Base-by-base conservation (phyloP, 2,113 vertebrate genomes). In the Oryzias woworae region DNA sequence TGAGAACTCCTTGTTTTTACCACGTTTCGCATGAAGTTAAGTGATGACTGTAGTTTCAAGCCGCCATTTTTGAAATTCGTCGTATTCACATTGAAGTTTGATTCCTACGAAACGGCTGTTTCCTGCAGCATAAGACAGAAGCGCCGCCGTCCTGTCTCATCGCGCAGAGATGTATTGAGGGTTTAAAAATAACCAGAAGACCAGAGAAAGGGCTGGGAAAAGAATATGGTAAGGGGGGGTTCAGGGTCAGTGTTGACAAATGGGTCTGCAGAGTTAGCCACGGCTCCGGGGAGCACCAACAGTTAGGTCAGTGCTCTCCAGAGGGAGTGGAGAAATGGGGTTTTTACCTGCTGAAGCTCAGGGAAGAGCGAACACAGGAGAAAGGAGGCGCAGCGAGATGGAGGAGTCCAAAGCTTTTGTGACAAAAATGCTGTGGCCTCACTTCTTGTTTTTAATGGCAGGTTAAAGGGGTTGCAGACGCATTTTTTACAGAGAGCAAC, bases 241-340 rank as follows among this genome's bases (percentile, higher is more conserved):
- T 90, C 81, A 84, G 88, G 90, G 90, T 89, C 87, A 86, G 70
- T 85, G 31, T 88, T 92, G 91, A 93, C 86, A 91, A 92, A 91
- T 90, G 86, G 87, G 89, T 84, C 87, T 82, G 74, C 71, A 14
- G 85, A 83, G 83, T 85, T 84, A 81, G 81, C 73, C 13, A 28
- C 60, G 78, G 65, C 88, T 85, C 85, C 61, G 55, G 89, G 87
- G 90, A 91, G 66, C 74, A 60, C 75, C 73, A 18, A 41, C 85
- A 90, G 89, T 88, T 91, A 89, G 92, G 90, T 91, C 87, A 87
- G 74, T 15, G 28, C 57, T 86, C 86, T 86, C 90, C 59, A 22
- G 81, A 69, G 85, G 71, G 62, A 69, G 53, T 20, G 17, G 43
- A 76, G 80, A 85, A 84, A 87, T 77, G 62, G 81, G 77, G 68